phyloP scores from a whole-genome alignment of 2,888 invertebrate genomes.

The Geophilus truncorum region DNA sequence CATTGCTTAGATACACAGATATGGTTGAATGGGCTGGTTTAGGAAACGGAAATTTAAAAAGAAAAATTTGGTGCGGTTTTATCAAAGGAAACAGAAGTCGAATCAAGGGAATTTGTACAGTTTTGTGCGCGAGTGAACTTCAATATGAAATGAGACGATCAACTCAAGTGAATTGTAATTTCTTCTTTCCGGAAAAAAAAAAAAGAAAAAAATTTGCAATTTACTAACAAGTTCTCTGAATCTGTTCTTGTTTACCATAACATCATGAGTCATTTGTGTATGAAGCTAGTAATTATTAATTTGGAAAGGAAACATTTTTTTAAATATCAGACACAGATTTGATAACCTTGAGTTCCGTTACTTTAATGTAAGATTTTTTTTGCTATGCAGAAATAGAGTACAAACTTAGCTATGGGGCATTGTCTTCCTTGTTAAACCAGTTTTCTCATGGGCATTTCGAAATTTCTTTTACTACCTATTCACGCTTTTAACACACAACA shows the following conservation, averaged over 20 bases:
- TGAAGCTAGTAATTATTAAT: neutral
- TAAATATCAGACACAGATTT: no score
- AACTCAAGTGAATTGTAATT: neutral
- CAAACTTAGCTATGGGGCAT: neutral
- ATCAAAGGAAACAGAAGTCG: constrained; percentile 21
- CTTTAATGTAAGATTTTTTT: no score
- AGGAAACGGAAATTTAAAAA: neutral
- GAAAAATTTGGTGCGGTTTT: neutral
- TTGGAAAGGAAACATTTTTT: neutral
- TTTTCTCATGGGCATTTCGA: neutral
- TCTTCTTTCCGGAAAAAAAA: neutral
- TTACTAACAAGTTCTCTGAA: neutral
- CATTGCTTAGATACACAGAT: neutral
- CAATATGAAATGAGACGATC: neutral
- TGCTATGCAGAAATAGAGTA: no score
- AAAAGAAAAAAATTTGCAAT: neutral
- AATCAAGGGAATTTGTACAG: constrained; percentile 16
- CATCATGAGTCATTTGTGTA: neutral
- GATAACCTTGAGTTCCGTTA: neutral
- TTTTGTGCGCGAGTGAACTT: constrained; percentile 11
- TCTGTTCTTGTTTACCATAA: neutral
- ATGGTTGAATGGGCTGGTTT: neutral
- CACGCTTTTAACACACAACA: neutral
- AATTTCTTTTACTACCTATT: constrained; percentile 39
- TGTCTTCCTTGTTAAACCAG: neutral